These are phyloP conservation scores for Apamea epomidion DNA, from an alignment of 2,888 invertebrate species.

Conservation along the genomic window DNA sequence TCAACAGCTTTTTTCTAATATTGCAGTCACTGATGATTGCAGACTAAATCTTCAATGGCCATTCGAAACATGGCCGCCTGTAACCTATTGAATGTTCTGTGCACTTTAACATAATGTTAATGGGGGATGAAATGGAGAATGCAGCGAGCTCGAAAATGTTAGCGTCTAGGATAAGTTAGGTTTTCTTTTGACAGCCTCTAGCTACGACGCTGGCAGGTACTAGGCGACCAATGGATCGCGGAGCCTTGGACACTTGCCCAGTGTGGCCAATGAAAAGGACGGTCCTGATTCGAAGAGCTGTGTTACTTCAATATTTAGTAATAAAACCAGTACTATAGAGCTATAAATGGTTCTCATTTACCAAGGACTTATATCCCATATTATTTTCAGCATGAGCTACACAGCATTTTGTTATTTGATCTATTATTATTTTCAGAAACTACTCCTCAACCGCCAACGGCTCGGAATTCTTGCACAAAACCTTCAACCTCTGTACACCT, in stretches of 20 bases:
- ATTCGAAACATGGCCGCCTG: background rate
- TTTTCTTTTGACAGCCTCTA: background rate
- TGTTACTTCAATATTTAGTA: background rate
- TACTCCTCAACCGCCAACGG: slow-evolving; percentile 91
- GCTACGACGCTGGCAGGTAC: background rate
- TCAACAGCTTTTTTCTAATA: background rate
- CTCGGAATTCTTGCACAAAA: slow-evolving; percentile 92
- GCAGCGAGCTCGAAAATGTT: background rate
- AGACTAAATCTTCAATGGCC: background rate
- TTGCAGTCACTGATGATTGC: background rate
- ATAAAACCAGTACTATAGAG: background rate
- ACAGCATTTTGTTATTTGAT: background rate
- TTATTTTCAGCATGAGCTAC: background rate
- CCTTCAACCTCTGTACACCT: slow-evolving; percentile 94
- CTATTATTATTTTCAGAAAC: slow-evolving; percentile 79
- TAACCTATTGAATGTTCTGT: background rate
- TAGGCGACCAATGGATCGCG: background rate
- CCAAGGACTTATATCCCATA: background rate
- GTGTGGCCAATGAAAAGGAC: background rate
- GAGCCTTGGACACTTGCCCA: too few relatives aligned
- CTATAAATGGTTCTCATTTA: background rate
- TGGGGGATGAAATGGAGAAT: background rate
- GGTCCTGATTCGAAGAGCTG: background rate
- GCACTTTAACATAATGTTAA: background rate
- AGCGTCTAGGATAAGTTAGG: background rate